These are phyloP conservation scores for Tetraodon nigroviridis DNA, from an alignment of 2,113 vertebrate species.

Conservation along the genomic window DNA sequence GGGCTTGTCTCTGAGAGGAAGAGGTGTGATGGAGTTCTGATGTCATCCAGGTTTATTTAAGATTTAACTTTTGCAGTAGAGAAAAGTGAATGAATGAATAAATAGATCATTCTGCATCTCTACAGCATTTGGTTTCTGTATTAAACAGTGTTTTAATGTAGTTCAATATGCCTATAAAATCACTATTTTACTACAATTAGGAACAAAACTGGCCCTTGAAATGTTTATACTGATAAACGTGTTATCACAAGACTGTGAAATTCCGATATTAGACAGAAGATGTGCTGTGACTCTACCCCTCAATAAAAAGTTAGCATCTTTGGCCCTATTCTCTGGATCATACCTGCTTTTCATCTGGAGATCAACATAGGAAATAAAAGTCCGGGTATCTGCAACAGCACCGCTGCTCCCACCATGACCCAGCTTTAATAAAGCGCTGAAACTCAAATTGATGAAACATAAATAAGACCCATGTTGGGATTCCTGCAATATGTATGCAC, in stretches of 20 bases:
- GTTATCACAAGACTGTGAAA: no score
- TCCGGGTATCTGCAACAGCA: background rate
- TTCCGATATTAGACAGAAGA: no score
- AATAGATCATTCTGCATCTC: background rate
- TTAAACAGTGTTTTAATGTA: no score
- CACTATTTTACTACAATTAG: no score
- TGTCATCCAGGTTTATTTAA: constrained; percentile 11
- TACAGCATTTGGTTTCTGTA: no score
- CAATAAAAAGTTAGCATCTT: no score
- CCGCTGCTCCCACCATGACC: constrained; percentile 1
- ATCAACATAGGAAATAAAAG: background rate
- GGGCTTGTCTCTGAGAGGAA: background rate
- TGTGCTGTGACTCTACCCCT: no score
- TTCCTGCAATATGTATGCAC: constrained; percentile 11
- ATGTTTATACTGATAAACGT: no score
- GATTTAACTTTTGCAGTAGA: background rate
- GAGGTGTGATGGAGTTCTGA: background rate
- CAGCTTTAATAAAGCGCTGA: constrained; percentile 5
- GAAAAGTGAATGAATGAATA: background rate
- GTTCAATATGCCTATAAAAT: no score
- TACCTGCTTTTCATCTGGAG: no score
- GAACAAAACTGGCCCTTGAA: no score
- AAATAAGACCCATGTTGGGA: constrained; percentile 5
- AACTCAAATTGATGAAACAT: constrained; percentile 9
- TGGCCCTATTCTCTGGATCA: no score